These are phyloP conservation scores for Neodiprion pinetum DNA, from an alignment of 1,140 invertebrate species.

Conservation along the genomic window DNA sequence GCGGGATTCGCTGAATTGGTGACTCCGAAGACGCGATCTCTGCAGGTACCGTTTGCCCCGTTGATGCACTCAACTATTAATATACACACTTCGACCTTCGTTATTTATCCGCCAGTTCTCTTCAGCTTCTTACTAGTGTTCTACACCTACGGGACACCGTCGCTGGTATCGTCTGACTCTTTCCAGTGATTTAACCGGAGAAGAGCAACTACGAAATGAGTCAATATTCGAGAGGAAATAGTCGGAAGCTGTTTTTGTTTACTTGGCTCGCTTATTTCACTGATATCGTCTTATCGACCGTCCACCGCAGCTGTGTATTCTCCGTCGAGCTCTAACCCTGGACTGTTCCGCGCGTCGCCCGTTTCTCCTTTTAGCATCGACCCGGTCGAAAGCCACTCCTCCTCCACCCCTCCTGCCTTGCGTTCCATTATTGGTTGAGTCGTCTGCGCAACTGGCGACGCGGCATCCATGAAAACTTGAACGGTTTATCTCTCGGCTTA, in stretches of 20 bases:
- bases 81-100: neutral
- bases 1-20: too few relatives aligned
- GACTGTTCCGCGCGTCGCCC: constrained; percentile 30
- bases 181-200: neutral
- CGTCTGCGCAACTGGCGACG: neutral
- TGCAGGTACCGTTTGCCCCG: neutral
- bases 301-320: neutral
- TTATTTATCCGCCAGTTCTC: neutral
- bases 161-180: neutral
- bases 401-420: neutral
- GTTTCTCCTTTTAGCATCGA: constrained; percentile 49
- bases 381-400: constrained; percentile 32
- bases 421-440: too few relatives aligned
- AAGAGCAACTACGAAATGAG: too few relatives aligned
- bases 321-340: constrained; percentile 30
- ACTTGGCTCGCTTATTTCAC: neutral
- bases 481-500: neutral
- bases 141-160: too few relatives aligned
- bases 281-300: neutral
- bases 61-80: neutral
- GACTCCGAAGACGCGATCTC: too few relatives aligned
- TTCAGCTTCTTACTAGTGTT: too few relatives aligned
- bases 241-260: neutral
- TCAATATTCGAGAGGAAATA: too few relatives aligned
- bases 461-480: neutral